These are phyloP conservation scores for Ceratina japonica DNA, from an alignment of 1,140 invertebrate genomes.

Conservation along the genomic window DNA sequence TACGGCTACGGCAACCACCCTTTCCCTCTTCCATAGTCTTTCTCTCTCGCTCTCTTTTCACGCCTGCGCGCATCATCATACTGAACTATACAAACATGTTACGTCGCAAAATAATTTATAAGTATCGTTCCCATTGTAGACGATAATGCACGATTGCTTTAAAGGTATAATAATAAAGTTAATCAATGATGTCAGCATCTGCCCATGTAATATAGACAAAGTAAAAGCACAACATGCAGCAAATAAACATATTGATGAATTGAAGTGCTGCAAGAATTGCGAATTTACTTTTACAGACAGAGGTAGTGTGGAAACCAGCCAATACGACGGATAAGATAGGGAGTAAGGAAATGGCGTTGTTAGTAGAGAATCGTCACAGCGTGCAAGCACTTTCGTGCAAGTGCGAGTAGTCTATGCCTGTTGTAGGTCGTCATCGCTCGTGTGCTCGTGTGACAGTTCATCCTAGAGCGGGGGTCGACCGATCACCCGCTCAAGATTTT, in stretches of 20 bases:
- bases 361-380: conserved; percentile 4
- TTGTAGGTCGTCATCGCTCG: conserved; percentile 26
- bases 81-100: background rate
- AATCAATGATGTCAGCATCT: no score
- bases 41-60: background rate
- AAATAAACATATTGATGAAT: background rate
- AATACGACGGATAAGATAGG: conserved; percentile 21
- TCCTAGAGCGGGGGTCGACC: conserved; percentile 41
- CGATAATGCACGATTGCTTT: no score
- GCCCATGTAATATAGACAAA: background rate
- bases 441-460: conserved; percentile 47
- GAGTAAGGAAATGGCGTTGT: conserved; percentile 21
- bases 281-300: no score
- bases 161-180: no score
- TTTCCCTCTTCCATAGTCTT: conserved; percentile 14
- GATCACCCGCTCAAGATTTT: conserved; percentile 44
- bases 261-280: no score
- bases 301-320: conserved; percentile 17
- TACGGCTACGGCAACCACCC: conserved; percentile 9
- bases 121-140: background rate
- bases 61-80: conserved; percentile 36
- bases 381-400: background rate
- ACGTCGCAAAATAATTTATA: background rate
- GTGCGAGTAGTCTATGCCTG: conserved; percentile 29
- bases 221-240: background rate